Conservation (phyloP, 2,888 invertebrate species). For the Tiliacea aurago region DNA sequence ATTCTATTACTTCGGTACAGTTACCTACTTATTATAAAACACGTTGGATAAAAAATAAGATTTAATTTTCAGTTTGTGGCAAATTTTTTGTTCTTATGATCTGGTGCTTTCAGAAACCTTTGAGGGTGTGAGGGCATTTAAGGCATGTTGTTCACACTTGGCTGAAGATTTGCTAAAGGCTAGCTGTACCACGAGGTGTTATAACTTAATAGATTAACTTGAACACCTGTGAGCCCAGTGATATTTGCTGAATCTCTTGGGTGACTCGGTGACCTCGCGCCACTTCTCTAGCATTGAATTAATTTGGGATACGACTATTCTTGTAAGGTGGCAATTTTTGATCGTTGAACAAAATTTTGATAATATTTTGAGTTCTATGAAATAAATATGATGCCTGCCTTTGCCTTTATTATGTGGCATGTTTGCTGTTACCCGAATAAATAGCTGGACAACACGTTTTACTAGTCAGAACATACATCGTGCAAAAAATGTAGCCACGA, state of each 20-base stretch:
- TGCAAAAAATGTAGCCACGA: not conserved
- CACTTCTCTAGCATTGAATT: constrained; percentile 5
- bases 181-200: constrained; percentile 4
- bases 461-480: not conserved
- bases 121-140: no score
- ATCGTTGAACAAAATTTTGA: not conserved
- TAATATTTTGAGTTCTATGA: not conserved
- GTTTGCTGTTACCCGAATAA: constrained; percentile 2
- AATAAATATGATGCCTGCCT: not conserved
- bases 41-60: not conserved
- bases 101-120: no score
- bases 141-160: no score
- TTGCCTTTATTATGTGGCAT: not conserved
- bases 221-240: constrained; percentile 2
- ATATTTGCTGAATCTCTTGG: constrained; percentile 35
- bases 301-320: constrained; percentile 9
- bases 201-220: constrained; percentile 31
- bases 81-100: no score
- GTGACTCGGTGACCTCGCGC: constrained; percentile 15
- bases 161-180: not conserved
- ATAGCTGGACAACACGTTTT: constrained; percentile 1
- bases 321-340: not conserved
- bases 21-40: not conserved
- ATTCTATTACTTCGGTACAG: not conserved
- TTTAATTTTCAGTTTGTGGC: no score